Conservation (phyloP, 35 echinoderm and acorn worm species). For the Apostichopus japonicus region DNA sequence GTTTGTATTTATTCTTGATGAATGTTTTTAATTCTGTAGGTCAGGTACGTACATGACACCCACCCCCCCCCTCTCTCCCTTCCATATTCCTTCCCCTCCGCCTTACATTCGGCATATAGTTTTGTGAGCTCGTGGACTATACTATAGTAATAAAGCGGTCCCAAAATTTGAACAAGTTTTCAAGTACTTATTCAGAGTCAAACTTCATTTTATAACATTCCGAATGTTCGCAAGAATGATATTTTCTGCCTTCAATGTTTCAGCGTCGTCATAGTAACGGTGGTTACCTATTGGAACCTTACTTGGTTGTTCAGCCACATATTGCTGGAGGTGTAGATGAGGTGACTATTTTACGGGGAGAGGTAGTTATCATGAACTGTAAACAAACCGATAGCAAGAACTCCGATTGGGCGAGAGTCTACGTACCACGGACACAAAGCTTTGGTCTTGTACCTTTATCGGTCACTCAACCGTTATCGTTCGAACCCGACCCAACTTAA, state of each 20-base stretch:
- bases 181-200: no score
- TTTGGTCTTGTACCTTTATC: conserved; percentile 52
- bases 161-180: no score
- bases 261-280: not conserved
- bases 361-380: conserved; percentile 43
- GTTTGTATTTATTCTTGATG: no score
- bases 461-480: not conserved
- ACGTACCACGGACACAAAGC: conserved; percentile 48
- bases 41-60: no score
- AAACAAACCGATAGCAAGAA: not conserved
- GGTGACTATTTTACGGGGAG: conserved; percentile 21
- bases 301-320: conserved; percentile 6
- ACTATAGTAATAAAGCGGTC: no score
- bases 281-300: conserved; percentile 20
- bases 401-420: conserved; percentile 52
- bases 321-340: conserved; percentile 35
- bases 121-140: no score
- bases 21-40: no score
- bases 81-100: no score
- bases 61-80: no score
- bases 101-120: no score
- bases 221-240: no score
- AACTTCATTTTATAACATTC: no score
- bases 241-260: not conserved
- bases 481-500: not conserved